phyloP scores from a whole-genome alignment of 2,113 vertebrate species.

The Saccopteryx bilineata region DNA sequence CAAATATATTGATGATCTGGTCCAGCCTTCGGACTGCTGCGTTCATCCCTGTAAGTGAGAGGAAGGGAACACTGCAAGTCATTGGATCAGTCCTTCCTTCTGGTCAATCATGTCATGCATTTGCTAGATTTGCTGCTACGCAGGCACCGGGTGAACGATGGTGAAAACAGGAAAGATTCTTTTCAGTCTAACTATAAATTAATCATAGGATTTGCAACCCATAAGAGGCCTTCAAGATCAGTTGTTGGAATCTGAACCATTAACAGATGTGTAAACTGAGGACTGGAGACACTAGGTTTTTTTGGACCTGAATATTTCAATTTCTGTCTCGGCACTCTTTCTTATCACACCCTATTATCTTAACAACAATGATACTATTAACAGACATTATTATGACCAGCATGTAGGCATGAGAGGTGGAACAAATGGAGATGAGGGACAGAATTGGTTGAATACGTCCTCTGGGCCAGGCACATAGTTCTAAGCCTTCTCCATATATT shows the following conservation, averaged over 20 bases:
- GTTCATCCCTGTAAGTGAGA: conserved; percentile 87
- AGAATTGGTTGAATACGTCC: neutral
- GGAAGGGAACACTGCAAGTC: neutral
- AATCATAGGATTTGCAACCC: neutral
- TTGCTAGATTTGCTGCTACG: neutral
- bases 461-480: neutral
- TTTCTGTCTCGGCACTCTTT: neutral
- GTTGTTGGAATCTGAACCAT: neutral
- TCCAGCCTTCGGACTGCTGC: conserved; percentile 88
- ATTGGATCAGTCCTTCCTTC: neutral
- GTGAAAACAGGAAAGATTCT: neutral
- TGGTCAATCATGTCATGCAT: neutral
- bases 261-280: neutral
- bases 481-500: neutral
- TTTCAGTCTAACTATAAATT: neutral
- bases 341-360: neutral
- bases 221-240: neutral
- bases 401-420: neutral
- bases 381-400: neutral
- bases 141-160: neutral
- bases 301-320: neutral
- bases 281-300: neutral
- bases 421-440: neutral
- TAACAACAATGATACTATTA: neutral
- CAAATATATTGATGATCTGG: conserved; percentile 90